Conservation (phyloP, 2,888 invertebrate genomes). For the Lysandra bellargus region DNA sequence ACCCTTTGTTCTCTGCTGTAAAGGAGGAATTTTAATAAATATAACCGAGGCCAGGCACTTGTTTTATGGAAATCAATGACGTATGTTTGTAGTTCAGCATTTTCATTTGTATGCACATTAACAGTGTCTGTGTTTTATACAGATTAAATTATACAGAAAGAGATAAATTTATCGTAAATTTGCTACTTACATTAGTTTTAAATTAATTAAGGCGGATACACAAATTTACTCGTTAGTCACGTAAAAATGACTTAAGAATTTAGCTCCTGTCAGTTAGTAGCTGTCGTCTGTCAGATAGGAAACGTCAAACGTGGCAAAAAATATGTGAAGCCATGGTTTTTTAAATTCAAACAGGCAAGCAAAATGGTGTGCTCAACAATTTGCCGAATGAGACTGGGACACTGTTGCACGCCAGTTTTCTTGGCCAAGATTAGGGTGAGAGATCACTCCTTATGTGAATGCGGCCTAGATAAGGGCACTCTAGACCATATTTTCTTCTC, state of each 20-base stretch:
- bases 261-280: conserved; percentile 54
- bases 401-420: no score
- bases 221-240: conserved; percentile 71
- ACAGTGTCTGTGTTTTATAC: conserved; percentile 9
- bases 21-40: conserved; percentile 26
- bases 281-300: conserved; percentile 48
- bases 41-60: conserved; percentile 27
- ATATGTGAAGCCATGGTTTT: not conserved
- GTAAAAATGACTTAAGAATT: conserved; percentile 63
- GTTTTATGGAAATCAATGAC: conserved; percentile 64
- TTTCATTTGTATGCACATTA: conserved; percentile 9
- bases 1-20: conserved; percentile 20
- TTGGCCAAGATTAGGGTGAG: no score
- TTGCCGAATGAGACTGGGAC: no score
- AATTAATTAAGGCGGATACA: conserved; percentile 67
- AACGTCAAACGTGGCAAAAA: conserved; percentile 47
- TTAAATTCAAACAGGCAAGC: no score
- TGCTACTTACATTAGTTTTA: conserved; percentile 62
- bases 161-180: conserved; percentile 27
- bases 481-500: no score
- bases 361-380: no score
- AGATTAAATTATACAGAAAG: not conserved
- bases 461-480: no score
- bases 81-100: conserved; percentile 53
- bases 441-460: no score